phyloP scores from a whole-genome alignment of 37 sponge, comb jelly and placozoan species.

The Aplysina aerophoba region DNA sequence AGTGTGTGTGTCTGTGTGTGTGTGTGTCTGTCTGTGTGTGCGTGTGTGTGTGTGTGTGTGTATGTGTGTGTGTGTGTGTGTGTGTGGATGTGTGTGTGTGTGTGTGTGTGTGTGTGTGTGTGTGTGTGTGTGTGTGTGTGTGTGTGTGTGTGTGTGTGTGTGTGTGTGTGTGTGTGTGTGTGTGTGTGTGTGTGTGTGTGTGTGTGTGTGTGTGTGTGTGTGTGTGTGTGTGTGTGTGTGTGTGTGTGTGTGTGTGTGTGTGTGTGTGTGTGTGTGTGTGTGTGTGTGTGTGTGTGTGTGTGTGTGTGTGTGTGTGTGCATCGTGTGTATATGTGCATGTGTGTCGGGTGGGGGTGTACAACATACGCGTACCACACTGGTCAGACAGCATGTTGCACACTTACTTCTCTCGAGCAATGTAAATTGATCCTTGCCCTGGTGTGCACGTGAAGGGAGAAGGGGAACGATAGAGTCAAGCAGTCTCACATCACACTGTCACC shows the following conservation, averaged over 20 bases:
- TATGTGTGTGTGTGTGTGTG: too few species aligned
- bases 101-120: too few species aligned
- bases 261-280: neutral
- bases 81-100: too few species aligned
- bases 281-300: neutral
- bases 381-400: neutral
- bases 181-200: too few species aligned
- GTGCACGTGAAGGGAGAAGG: neutral
- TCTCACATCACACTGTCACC: neutral
- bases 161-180: too few species aligned
- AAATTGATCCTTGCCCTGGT: neutral
- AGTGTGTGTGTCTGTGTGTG: neutral
- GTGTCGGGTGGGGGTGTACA: neutral
- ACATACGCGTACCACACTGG: too few species aligned
- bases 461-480: neutral
- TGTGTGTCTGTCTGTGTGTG: too few species aligned
- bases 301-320: neutral
- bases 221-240: neutral
- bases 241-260: slow-evolving; percentile 27
- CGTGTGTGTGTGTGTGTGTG: too few species aligned
- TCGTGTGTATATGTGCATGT: neutral
- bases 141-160: too few species aligned
- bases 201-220: too few species aligned
- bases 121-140: too few species aligned
- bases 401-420: slow-evolving; percentile 7